phyloP scores from a whole-genome alignment of 2,797 vertebrate species.

The Scyliorhinus canicula region DNA sequence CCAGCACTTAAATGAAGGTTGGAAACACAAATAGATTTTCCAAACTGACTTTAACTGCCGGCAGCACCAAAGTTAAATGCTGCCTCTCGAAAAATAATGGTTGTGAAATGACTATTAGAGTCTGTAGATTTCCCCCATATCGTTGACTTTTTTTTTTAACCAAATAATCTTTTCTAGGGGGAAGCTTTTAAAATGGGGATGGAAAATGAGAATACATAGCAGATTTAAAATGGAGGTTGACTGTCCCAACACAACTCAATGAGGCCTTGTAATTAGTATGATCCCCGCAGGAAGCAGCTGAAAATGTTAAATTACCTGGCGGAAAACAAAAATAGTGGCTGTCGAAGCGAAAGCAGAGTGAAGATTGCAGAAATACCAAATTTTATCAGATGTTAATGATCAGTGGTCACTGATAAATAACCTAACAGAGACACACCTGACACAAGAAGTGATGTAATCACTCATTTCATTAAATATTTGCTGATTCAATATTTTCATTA shows the following conservation, averaged over 20 bases:
- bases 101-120: conserved; percentile 25
- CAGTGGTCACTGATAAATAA: background rate
- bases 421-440: background rate
- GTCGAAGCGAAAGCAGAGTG: background rate
- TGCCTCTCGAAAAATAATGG: conserved; percentile 11
- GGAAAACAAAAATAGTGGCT: background rate
- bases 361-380: background rate
- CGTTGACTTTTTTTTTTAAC: conserved; percentile 13
- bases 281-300: background rate
- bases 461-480: background rate
- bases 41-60: conserved; percentile 26
- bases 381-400: background rate
- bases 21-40: conserved; percentile 11
- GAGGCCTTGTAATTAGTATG: background rate
- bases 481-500: background rate
- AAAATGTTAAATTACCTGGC: background rate
- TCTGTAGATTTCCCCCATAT: background rate
- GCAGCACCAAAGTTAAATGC: conserved; percentile 16
- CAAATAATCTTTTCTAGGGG: background rate
- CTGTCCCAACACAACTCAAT: background rate
- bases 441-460: background rate
- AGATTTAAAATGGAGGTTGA: background rate
- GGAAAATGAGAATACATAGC: background rate
- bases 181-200: background rate
- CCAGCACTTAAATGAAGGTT: background rate